Conservation (phyloP, 2,113 vertebrate species). For the Charadrius vociferus region DNA sequence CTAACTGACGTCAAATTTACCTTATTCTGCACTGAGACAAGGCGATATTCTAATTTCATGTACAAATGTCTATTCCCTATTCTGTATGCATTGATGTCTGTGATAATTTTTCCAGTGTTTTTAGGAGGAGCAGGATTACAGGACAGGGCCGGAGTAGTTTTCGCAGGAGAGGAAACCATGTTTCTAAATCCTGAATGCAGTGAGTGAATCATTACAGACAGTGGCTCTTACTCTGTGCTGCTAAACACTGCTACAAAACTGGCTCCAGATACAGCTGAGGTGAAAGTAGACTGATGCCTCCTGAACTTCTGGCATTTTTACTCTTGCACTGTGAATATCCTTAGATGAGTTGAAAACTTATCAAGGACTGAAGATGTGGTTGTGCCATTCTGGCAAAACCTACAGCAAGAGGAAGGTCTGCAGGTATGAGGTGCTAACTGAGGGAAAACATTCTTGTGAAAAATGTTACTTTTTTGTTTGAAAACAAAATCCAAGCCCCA, state of each 20-base stretch:
- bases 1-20: not conserved
- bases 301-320: not conserved
- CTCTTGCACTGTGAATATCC: not conserved
- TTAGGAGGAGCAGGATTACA: not conserved
- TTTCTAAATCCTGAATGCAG: not conserved
- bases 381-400: not conserved
- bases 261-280: not conserved
- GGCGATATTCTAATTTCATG: not conserved
- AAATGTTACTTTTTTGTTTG: not conserved
- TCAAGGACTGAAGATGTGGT: not conserved
- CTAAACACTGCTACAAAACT: not conserved
- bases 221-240: not conserved
- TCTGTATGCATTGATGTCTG: not conserved
- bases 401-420: not conserved
- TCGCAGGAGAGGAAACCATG: fast-evolving
- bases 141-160: not conserved
- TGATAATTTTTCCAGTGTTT: not conserved
- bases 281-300: not conserved
- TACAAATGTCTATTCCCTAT: not conserved
- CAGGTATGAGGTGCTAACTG: not conserved
- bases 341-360: not conserved
- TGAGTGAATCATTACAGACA: not conserved
- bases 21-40: not conserved
- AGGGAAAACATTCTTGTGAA: not conserved
- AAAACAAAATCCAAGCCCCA: not conserved